These are phyloP conservation scores for Tineola bisselliella DNA, from an alignment of 2,888 invertebrate species.

Conservation along the genomic window DNA sequence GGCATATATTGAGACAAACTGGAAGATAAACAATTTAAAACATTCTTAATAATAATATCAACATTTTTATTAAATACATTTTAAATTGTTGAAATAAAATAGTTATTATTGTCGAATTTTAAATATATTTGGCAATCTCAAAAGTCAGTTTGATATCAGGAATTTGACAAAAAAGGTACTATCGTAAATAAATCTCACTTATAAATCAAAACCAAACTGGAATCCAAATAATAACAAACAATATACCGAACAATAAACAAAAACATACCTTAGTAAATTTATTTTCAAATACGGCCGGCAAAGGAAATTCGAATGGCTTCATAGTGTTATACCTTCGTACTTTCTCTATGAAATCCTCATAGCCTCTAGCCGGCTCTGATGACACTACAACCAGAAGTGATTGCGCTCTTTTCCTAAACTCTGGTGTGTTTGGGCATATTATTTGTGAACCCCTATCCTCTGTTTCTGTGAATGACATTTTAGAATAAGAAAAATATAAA, in stretches of 20 bases:
- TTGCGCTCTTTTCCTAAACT: conserved; percentile 76
- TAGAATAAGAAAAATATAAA: too few relatives aligned
- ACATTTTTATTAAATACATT: too few relatives aligned
- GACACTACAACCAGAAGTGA: conserved; percentile 90
- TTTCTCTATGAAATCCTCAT: conserved; percentile 79
- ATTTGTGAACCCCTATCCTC: conserved; percentile 60
- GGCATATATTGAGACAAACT: conserved; percentile 91
- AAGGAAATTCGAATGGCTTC: conserved; percentile 83
- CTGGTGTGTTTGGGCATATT: conserved; percentile 65
- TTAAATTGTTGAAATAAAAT: too few relatives aligned
- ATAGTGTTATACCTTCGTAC: conserved; percentile 82
- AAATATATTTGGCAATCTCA: too few relatives aligned
- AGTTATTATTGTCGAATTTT: too few relatives aligned
- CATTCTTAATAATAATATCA: conserved; percentile 16
- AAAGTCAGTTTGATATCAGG: too few relatives aligned
- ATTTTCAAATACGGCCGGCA: conserved; percentile 69
- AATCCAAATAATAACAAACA: too few relatives aligned
- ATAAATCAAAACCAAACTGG: too few relatives aligned
- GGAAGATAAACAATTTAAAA: conserved; percentile 37
- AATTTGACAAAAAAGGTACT: too few relatives aligned
- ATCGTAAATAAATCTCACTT: too few relatives aligned
- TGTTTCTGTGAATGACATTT: conserved; percentile 32
- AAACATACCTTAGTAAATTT: conserved; percentile 57
- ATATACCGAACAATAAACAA: not conserved
- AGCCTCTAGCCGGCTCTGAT: conserved; percentile 80